Percentiles rank a stretch among this genome's conserved stretches.
Conservation (phyloP, 2,797 vertebrate species). For the Menidia menidia region DNA sequence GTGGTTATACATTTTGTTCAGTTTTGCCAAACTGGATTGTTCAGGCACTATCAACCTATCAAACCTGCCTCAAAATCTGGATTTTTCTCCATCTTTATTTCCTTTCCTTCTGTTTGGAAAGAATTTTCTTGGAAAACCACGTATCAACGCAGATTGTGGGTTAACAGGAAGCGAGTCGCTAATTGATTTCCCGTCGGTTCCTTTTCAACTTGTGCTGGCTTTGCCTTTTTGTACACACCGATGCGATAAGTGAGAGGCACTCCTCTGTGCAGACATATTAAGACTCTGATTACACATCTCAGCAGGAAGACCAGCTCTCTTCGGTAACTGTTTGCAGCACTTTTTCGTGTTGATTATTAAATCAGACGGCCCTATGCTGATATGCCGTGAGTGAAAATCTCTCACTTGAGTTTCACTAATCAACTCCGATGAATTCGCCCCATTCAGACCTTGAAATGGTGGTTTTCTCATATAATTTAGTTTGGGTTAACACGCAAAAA, state of each 20-base stretch:
- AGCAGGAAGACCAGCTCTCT: not conserved
- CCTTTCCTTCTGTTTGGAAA: no score
- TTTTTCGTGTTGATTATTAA: not conserved
- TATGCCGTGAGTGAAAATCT: not conserved
- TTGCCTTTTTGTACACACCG: not conserved
- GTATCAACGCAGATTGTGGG: no score
- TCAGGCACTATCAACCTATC: no score
- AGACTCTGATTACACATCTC: constrained; percentile 2
- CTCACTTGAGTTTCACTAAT: not conserved
- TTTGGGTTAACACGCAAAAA: not conserved
- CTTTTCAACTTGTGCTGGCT: not conserved
- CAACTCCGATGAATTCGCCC: fast-evolving
- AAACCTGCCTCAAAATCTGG: no score
- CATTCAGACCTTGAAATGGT: no score
- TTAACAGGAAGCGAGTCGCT: not conserved
- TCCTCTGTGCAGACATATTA: not conserved
- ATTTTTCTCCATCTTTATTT: no score
- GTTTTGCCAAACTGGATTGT: no score
- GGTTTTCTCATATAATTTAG: not conserved
- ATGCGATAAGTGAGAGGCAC: not conserved
- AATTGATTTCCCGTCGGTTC: not conserved
- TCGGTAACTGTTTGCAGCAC: no score
- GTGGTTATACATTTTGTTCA: no score
- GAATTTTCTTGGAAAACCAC: no score
- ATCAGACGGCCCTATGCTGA: not conserved